These are phyloP conservation scores for Pammene fasciana DNA, from an alignment of 2,888 invertebrate species.

Conservation along the genomic window DNA sequence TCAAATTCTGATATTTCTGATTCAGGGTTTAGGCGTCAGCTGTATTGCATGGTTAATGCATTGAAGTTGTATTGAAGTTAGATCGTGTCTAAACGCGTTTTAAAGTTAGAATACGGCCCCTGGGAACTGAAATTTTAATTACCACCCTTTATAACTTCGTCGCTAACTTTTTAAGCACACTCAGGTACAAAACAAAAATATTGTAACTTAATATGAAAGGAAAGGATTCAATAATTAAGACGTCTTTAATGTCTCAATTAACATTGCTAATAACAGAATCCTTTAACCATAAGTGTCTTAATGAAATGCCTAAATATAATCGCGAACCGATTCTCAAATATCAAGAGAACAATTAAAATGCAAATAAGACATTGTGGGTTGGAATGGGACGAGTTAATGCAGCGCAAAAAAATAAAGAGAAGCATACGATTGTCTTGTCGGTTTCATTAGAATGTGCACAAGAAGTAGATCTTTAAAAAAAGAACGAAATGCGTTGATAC, in stretches of 20 bases:
- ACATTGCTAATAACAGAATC: constrained; percentile 46
- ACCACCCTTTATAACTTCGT: constrained; percentile 13
- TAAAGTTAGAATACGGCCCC: too few relatives aligned
- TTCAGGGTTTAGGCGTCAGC: too few relatives aligned
- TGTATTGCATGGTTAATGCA: too few relatives aligned
- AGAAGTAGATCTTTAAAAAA: constrained; percentile 34
- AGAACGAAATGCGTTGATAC: constrained; percentile 31
- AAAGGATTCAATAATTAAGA: constrained; percentile 55
- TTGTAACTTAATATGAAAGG: constrained; percentile 29
- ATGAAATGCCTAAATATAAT: constrained; percentile 54
- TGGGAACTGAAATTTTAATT: constrained; percentile 16
- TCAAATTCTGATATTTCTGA: too few relatives aligned
- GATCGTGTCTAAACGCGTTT: background rate
- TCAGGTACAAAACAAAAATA: constrained; percentile 33
- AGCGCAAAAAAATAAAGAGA: constrained; percentile 45
- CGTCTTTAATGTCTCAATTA: constrained; percentile 45
- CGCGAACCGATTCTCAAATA: constrained; percentile 63
- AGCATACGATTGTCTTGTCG: constrained; percentile 40
- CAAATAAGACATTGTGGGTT: constrained; percentile 63
- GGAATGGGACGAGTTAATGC: constrained; percentile 48
- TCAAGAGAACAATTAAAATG: constrained; percentile 69
- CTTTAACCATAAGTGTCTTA: constrained; percentile 48
- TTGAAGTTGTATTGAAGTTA: too few relatives aligned
- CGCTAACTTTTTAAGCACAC: constrained; percentile 12
- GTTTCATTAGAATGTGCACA: constrained; percentile 39